Evolutionary conservation across 2,113 vertebrate genomes (phyloP), one percentile per base, ranked within the genome.

Genomic region (Thomomys bottae): DNA sequence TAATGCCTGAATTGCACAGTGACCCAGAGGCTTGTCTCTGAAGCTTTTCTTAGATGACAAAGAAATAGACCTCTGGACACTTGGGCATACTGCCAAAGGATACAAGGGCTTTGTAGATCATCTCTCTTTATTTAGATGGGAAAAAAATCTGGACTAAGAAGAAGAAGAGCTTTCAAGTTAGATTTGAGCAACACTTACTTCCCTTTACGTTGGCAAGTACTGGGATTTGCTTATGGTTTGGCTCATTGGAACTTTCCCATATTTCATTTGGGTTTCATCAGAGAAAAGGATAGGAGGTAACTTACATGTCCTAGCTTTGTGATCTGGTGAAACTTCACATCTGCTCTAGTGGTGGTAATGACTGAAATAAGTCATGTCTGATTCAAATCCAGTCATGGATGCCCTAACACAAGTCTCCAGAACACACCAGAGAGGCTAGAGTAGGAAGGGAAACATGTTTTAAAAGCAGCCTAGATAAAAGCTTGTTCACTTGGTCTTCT

Each of bases 11-110:
- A 38, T 8, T n/a, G 67, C 42, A 81, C n/a, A 34, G 18, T 12
- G n/a, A 21, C 28, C 30, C 66, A 32, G 72, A 71, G 28, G n/a
- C 10, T 36, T 26, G 45, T 30, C n/a, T 91, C 34, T 40, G 36
- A 2, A 49, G 68, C 18, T 49, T 57, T 23, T 73, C n/a, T 40
- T 1, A 78, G 28, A 49, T 32, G 17, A 20, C 14, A 42, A 54
- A 45, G 6, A 24, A 6, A 32, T 0, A 2, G 8, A 36, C 54
- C 0, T 1, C 0, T 10, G 54, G 59, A 54, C 15, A 17, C 49
- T 15, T 18, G n/a, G n/a, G n/a, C n/a, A n/a, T n/a, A n/a, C n/a
- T 54, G 1, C 23, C 24, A 20, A 76, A 42, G 42, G n/a, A 40
- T 30, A 36, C 4, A 23, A 32, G 12, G 7, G 17, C 24, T 11